Evolutionary conservation across 2,113 vertebrate species (phyloP).

Genomic region (Pithys albifrons): DNA sequence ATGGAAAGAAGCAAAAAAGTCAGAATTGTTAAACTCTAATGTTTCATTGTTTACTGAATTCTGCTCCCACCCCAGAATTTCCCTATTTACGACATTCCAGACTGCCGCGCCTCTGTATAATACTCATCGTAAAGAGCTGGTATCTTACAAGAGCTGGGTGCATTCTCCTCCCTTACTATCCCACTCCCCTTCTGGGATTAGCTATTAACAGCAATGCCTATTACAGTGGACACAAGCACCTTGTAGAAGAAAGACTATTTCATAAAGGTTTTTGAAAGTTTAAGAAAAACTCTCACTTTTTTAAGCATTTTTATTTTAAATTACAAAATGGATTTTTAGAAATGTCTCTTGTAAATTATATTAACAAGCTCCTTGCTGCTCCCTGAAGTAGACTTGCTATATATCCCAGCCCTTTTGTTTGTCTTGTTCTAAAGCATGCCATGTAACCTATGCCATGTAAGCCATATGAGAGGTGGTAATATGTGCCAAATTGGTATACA

Average conservation of each 20-base stretch:
- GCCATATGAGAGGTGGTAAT: constrained; percentile 45
- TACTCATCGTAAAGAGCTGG: constrained; percentile 54
- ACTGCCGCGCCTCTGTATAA: constrained; percentile 45
- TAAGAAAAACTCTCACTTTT: constrained; percentile 45
- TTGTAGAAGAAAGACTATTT: constrained; percentile 63
- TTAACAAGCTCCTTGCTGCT: constrained; percentile 59
- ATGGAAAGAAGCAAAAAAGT: constrained; percentile 30
- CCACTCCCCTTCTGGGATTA: constrained; percentile 11
- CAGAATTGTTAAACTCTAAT: constrained; percentile 23
- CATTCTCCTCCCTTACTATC: constrained; percentile 36
- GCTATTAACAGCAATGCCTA: constrained; percentile 44
- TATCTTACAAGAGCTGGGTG: constrained; percentile 61
- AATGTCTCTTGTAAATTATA: constrained; percentile 62
- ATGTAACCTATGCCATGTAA: constrained; percentile 35
- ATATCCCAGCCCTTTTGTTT: constrained; percentile 32
- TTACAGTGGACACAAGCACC: constrained; percentile 55
- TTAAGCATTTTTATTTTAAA: constrained; percentile 51
- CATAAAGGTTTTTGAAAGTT: constrained; percentile 49
- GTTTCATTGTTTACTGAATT: constrained; percentile 50
- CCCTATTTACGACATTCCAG: constrained; percentile 55
- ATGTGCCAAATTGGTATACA: constrained; percentile 56
- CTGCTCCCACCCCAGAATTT: not conserved
- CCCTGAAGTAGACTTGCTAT: constrained; percentile 44
- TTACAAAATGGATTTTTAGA: constrained; percentile 56
- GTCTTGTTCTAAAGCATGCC: constrained; percentile 45